These are phyloP conservation scores for human DNA, from an alignment of 2,113 vertebrate genomes.

Conservation along the genomic window GRCh38 chr2:166603001-166603500, in stretches of 20 bases:
- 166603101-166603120: neutral
- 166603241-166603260: neutral
- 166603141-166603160: neutral
- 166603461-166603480: neutral
- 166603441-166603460: neutral
- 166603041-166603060: neutral
- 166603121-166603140: neutral
- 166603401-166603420: neutral
- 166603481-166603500: neutral
- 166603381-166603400: neutral
- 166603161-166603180: neutral
- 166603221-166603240: neutral
- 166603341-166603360: neutral
- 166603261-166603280: neutral
- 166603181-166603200: neutral
- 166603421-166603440: neutral
- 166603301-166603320: neutral
- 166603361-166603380: neutral
- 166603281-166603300: neutral
- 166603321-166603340: neutral
- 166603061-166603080: neutral
- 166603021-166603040: neutral
- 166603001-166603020: neutral
- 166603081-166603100: neutral
- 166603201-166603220: neutral